A percentile compares a stretch with the other conserved stretches of the same genome.
phyloP scores from a whole-genome alignment of 2,888 invertebrate species.

The Phymatocera aterrima region DNA sequence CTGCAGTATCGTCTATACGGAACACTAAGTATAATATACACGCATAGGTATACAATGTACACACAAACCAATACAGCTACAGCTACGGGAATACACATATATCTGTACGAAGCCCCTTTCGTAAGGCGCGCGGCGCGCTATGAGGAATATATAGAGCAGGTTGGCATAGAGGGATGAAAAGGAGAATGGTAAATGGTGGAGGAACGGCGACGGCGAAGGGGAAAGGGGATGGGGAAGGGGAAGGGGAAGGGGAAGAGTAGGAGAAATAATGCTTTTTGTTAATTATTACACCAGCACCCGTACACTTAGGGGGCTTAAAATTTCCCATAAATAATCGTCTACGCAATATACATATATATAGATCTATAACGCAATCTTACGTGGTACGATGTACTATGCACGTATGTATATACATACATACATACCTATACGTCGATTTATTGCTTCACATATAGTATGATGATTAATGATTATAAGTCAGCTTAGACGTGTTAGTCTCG shows the following conservation, averaged over 20 bases:
- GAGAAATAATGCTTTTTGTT: constrained; percentile 66
- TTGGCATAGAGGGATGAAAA: constrained; percentile 47
- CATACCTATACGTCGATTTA: too few species aligned
- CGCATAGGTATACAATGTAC: neutral
- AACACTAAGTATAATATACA: too few species aligned
- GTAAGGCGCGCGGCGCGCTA: constrained; percentile 29
- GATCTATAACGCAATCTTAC: too few species aligned
- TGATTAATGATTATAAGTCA: too few species aligned
- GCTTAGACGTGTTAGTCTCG: too few species aligned
- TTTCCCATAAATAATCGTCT: constrained; percentile 64
- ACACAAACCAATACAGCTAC: neutral
- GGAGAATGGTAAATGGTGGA: constrained; percentile 45
- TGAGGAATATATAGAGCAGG: constrained; percentile 5
- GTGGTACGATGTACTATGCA: neutral
- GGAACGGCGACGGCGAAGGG: constrained; percentile 40
- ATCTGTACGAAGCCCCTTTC: neutral
- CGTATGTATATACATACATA: neutral
- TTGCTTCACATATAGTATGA: too few species aligned
- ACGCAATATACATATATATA: neutral
- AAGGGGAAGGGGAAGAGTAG: constrained; percentile 50
- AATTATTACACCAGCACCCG: constrained; percentile 65
- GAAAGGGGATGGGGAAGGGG: constrained; percentile 29
- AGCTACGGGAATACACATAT: neutral
- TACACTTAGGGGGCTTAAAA: constrained; percentile 65
- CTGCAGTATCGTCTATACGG: too few species aligned